phyloP scores from a whole-genome alignment of 2,113 vertebrate genomes.

The Gnathonemus echidnorhynchus region DNA sequence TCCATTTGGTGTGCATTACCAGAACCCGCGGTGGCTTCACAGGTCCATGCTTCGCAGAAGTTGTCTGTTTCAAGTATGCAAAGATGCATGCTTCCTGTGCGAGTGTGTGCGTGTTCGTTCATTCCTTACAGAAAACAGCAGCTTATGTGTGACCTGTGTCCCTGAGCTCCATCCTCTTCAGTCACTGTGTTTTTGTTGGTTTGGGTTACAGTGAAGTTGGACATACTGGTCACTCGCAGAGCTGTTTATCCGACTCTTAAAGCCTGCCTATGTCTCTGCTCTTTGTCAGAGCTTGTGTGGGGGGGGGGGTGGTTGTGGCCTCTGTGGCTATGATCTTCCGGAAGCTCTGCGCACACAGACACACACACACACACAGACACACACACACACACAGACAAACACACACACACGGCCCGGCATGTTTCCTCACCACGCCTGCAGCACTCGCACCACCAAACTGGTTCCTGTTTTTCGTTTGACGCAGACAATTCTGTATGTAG shows the following conservation, averaged over 20 bases:
- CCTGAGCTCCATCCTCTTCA: not conserved
- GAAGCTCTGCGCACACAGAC: not conserved
- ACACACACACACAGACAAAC: not conserved
- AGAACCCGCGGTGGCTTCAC: not conserved
- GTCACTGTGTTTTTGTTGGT: not conserved
- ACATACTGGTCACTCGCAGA: not conserved
- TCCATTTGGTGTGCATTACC: not conserved
- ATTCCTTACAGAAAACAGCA: not conserved
- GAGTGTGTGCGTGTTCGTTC: not conserved
- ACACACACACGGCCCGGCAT: not conserved
- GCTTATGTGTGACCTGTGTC: not conserved
- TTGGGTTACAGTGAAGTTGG: not conserved
- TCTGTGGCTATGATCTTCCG: not conserved
- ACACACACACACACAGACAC: not conserved
- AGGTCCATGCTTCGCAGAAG: not conserved
- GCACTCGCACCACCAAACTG: not conserved
- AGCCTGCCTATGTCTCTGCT: not conserved
- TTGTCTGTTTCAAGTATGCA: not conserved
- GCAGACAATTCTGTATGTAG: not conserved
- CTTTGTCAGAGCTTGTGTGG: not conserved
- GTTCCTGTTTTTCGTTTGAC: not conserved
- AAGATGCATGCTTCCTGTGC: not conserved
- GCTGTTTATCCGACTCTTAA: not conserved
- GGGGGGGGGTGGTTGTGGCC: conserved; percentile 5
- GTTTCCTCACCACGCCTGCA: not conserved